These are phyloP conservation scores for Diaprepes abbreviatus DNA, from an alignment of 2,888 invertebrate species.

Conservation along the genomic window DNA sequence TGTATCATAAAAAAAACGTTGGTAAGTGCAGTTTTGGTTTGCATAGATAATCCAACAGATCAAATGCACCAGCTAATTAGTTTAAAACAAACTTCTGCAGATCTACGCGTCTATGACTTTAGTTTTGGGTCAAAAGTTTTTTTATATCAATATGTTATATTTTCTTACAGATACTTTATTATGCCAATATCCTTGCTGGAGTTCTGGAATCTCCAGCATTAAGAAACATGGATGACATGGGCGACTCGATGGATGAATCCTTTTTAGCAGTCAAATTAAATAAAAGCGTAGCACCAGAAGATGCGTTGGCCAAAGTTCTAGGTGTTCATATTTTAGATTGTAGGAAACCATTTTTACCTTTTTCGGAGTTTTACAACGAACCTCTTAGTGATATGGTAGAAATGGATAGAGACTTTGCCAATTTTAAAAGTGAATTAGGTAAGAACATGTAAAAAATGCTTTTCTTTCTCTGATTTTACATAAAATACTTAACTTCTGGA, in stretches of 20 bases:
- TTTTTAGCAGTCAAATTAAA: conserved; percentile 61
- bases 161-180: conserved; percentile 79
- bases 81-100: too few species aligned
- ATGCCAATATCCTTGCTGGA: conserved; percentile 90
- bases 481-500: too few species aligned
- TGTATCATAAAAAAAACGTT: too few species aligned
- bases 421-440: conserved; percentile 81
- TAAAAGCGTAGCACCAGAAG: conserved; percentile 68
- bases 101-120: too few species aligned
- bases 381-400: conserved; percentile 92
- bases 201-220: conserved; percentile 77
- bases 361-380: conserved; percentile 95
- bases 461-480: neutral
- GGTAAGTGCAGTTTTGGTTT: too few species aligned
- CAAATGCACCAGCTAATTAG: too few species aligned
- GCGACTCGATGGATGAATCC: conserved; percentile 67
- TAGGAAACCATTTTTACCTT: conserved; percentile 85
- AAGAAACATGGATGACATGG: conserved; percentile 71
- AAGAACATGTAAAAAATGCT: conserved; percentile 20
- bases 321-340: conserved; percentile 84
- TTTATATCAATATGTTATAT: too few species aligned
- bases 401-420: conserved; percentile 94
- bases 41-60: too few species aligned
- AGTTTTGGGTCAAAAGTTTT: too few species aligned
- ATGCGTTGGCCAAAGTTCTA: conserved; percentile 81